Conservation (phyloP, 2,888 invertebrate genomes). For the Heterodera filipjevi region DNA sequence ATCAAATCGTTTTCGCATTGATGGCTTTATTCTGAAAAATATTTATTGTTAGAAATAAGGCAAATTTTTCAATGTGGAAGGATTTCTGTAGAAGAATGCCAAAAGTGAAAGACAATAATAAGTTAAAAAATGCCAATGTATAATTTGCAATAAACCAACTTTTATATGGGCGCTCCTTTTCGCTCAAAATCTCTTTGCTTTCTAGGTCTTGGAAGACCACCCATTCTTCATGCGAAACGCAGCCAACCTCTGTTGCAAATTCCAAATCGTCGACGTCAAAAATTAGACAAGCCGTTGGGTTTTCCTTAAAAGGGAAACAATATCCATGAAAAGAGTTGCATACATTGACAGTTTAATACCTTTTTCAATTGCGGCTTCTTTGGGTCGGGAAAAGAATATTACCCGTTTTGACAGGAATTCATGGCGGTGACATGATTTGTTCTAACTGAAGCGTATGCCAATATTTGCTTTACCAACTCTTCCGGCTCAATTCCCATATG, state of each 20-base stretch:
- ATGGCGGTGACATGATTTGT: constrained; percentile 48
- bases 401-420: constrained; percentile 53
- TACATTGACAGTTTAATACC: constrained; percentile 25
- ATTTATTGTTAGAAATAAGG: too few species aligned
- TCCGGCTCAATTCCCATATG: constrained; percentile 59
- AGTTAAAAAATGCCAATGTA: too few species aligned
- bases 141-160: constrained; percentile 15
- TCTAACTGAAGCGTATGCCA: constrained; percentile 42
- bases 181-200: constrained; percentile 42
- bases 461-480: constrained; percentile 47
- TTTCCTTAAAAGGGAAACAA: constrained; percentile 45
- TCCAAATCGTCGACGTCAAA: constrained; percentile 41
- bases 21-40: constrained; percentile 48
- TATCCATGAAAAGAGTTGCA: neutral
- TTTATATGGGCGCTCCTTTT: constrained; percentile 57
- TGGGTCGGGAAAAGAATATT: constrained; percentile 57
- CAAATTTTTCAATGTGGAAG: neutral
- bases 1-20: constrained; percentile 53
- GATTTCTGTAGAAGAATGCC: too few species aligned
- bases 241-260: constrained; percentile 44
- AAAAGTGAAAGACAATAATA: too few species aligned
- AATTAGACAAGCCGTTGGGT: constrained; percentile 41
- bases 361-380: constrained; percentile 51
- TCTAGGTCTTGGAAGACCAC: constrained; percentile 44
- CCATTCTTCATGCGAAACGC: constrained; percentile 47